Evolutionary conservation across 2,888 invertebrate species (phyloP).

Genomic region (Lumbricus terrestris): DNA sequence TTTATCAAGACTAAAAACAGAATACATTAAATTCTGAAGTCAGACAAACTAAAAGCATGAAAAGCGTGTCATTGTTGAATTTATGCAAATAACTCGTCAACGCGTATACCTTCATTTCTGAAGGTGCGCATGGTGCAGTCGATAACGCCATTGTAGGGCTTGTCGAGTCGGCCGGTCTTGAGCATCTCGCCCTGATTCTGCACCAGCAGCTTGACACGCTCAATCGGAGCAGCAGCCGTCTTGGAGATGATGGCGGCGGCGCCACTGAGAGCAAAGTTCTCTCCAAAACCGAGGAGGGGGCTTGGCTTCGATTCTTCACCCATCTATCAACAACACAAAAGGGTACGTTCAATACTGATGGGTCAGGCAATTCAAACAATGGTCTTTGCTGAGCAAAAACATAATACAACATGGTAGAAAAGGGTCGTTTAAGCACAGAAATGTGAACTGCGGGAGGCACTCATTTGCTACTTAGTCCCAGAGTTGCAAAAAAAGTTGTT

Average conservation of each 20-base stretch:
- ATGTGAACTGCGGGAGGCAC: not conserved
- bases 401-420: not conserved
- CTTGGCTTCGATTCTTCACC: conserved; percentile 34
- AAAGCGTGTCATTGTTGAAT: not conserved
- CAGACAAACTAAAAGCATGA: not conserved
- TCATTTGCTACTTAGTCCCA: not conserved
- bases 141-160: conserved; percentile 81
- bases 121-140: conserved; percentile 60
- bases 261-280: conserved; percentile 59
- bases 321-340: conserved; percentile 32
- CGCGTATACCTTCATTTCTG: conserved; percentile 51
- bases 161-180: conserved; percentile 63
- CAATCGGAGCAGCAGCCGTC: conserved; percentile 60
- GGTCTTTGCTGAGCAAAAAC: not conserved
- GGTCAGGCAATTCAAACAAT: not conserved
- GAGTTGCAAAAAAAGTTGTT: no score
- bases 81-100: not conserved
- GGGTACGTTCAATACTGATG: not conserved
- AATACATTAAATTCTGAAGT: not conserved
- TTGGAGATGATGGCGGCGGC: conserved; percentile 59
- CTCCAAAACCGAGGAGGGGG: conserved; percentile 48
- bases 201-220: conserved; percentile 58
- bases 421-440: no score
- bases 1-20: not conserved
- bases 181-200: conserved; percentile 61